Evolutionary conservation across 2,888 invertebrate genomes (phyloP), one percentile per base, ranked within the genome.

Genomic region (Apamea anceps): DNA sequence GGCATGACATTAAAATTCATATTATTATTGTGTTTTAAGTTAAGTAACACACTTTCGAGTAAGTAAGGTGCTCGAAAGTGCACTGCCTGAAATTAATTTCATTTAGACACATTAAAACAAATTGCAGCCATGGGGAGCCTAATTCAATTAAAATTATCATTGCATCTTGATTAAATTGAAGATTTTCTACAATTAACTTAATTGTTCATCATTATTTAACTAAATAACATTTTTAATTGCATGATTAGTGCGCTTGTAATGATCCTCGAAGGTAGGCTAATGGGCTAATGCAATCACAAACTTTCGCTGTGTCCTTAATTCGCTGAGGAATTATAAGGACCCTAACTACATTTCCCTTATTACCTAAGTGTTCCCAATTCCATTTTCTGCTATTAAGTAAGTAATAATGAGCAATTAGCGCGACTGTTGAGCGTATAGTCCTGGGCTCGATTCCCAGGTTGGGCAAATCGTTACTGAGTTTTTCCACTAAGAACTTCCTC

Each of bases 121-220:
- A 72, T 51, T 75, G 68, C 79, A 83, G 37, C 45, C 72, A 68
- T 42, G 13, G 57, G n/a, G 45, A 78, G 60, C 37, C 37, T 72
- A 48, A 25, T 65, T 72, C 72, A 75, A 84, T 80, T 84, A 54
- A 75, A 79, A 10, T 84, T 79, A 28, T 79, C 65, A 79, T 68
- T 72, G 13, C 48, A 75, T 54, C 51, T 82, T 70, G 65, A 77
- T 65, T 72, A 25, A 65, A 54, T 70, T 83, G 75, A 79, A 68
- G 4, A 84, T 60, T 83, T 75, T 60, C 42, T 28, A 70, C 45
- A 72, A 72, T 72, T 70, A 84, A 80, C 25, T 63, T 63, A 72
- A 83, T 75, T 72, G 37, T 72, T 67, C 70, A 54, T 54, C 13
- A 83, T 70, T 79, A 65, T 79, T 71, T 63, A 79, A 63, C 78